Percentiles rank a stretch among this genome's conserved stretches.
phyloP scores from a whole-genome alignment of 92 coral and sea anemone genomes.

The Porites cylindrica region DNA sequence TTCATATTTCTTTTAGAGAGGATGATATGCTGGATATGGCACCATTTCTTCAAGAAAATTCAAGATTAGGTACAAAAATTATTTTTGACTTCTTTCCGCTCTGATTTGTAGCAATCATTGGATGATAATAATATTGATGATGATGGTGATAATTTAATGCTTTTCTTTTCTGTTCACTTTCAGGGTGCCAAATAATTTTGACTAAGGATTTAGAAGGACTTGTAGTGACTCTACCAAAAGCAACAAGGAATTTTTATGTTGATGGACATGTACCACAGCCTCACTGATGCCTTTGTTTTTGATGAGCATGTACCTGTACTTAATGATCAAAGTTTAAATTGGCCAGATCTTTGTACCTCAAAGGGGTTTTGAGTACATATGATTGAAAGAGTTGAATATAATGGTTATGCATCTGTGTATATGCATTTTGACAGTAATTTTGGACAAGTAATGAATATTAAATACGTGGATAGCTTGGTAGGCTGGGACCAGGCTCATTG shows the following conservation, averaged over 20 bases:
- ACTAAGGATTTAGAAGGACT: constrained; percentile 92
- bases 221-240: constrained; percentile 89
- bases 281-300: constrained; percentile 39
- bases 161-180: background rate
- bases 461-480: too few species aligned
- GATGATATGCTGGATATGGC: constrained; percentile 99
- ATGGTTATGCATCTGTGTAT: too few species aligned
- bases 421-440: too few species aligned
- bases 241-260: constrained; percentile 98
- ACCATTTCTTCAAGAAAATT: constrained; percentile 96
- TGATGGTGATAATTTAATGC: background rate
- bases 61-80: constrained; percentile 82
- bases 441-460: too few species aligned
- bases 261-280: constrained; percentile 99
- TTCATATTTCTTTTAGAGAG: constrained; percentile 58
- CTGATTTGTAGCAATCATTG: background rate
- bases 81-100: background rate
- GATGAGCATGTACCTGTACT: background rate
- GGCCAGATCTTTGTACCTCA: too few species aligned
- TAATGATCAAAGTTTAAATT: too few species aligned
- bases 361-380: too few species aligned
- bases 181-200: constrained; percentile 95
- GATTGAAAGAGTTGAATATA: too few species aligned
- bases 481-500: too few species aligned
- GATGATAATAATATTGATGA: background rate